These are phyloP conservation scores for Macrocentrus cingulum DNA, from an alignment of 1,140 invertebrate genomes.

Conservation along the genomic window DNA sequence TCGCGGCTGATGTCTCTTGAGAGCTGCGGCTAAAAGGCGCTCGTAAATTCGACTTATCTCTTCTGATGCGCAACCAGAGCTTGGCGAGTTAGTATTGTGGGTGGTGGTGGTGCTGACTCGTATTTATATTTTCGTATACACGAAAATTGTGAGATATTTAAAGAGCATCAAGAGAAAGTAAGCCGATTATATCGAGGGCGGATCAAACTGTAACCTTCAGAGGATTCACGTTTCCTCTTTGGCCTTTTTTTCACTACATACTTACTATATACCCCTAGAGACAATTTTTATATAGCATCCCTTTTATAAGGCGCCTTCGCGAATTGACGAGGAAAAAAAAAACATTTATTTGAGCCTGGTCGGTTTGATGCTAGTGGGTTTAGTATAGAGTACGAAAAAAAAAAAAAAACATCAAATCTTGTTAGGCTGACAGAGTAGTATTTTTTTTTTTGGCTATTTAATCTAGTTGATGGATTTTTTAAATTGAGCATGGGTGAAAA, in stretches of 20 bases:
- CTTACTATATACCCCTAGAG: background rate
- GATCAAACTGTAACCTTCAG: conserved; percentile 42
- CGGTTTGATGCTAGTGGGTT: no score
- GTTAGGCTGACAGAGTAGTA: no score
- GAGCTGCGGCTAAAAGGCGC: conserved; percentile 29
- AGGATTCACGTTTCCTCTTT: conserved; percentile 39
- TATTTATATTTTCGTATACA: conserved; percentile 31
- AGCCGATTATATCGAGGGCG: conserved; percentile 49
- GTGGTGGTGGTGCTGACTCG: conserved; percentile 6
- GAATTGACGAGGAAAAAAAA: background rate
- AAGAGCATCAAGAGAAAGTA: conserved; percentile 28
- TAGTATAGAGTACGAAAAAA: no score
- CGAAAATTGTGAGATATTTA: conserved; percentile 42
- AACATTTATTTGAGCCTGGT: background rate
- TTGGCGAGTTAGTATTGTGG: conserved; percentile 16
- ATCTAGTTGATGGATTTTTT: no score
- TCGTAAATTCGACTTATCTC: conserved; percentile 55
- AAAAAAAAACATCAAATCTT: no score
- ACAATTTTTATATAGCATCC: conserved; percentile 9
- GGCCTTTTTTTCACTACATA: conserved; percentile 25
- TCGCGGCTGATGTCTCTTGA: no score
- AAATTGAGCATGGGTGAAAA: no score
- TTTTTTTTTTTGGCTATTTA: no score
- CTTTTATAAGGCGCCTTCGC: background rate
- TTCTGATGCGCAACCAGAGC: conserved; percentile 18